These are phyloP conservation scores for Clivina fossor DNA, from an alignment of 2,888 invertebrate genomes.

Conservation along the genomic window DNA sequence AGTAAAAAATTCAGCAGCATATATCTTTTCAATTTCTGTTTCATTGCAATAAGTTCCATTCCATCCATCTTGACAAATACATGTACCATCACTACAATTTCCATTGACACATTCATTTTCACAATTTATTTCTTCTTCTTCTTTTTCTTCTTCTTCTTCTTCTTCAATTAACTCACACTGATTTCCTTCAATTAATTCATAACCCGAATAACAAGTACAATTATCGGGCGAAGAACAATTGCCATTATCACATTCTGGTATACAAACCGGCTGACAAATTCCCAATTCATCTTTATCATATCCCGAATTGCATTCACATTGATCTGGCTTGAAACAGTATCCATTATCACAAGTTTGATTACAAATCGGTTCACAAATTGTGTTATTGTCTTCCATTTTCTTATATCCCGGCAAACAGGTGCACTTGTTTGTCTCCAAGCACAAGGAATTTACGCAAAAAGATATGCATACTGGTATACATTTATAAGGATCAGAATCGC, in stretches of 20 bases:
- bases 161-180: constrained; percentile 12
- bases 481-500: neutral
- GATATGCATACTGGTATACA: neutral
- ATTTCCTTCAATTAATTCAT: neutral
- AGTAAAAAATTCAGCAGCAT: too few species aligned
- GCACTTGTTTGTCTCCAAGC: neutral
- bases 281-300: constrained; percentile 1
- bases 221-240: constrained; percentile 16
- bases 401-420: neutral
- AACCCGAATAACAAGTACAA: constrained; percentile 20
- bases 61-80: constrained; percentile 34
- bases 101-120: constrained; percentile 32
- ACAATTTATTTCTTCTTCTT: constrained; percentile 24
- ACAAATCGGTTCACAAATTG: neutral
- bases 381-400: neutral
- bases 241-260: constrained; percentile 17
- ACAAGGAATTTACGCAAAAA: neutral
- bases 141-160: constrained; percentile 4
- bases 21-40: constrained; percentile 19
- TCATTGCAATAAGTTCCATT: constrained; percentile 25
- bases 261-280: constrained; percentile 13
- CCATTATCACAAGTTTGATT: neutral
- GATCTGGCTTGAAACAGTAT: neutral
- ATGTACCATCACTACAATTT: constrained; percentile 22
- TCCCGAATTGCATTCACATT: constrained; percentile 28